Evolutionary conservation across 1,140 invertebrate genomes (phyloP), one percentile per base, ranked within the genome.

Genomic region (Drosophila jambulina): DNA sequence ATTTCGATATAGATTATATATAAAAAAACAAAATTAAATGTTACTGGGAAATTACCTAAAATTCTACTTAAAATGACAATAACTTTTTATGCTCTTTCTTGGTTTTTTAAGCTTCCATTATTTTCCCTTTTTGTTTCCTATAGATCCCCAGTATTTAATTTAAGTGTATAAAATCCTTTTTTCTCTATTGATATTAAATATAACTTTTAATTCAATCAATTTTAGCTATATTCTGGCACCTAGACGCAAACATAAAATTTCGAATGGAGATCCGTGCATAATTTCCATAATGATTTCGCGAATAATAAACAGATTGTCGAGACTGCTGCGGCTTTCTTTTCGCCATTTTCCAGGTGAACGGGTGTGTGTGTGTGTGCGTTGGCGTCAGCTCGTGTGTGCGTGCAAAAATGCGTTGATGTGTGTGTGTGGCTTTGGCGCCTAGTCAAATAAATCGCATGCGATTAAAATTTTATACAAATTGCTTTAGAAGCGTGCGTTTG

Each of bases 361-460:
- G n/a, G n/a, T 57, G 38, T 59, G 40, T 23, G 3, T 13, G 42
- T 46, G 58, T 62, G 49, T 57, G 42, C 25, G 25, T 68, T 43
- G 58, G 36, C 36, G 40, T 54, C 32, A 54, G 27, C 32, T 34
- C 43, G 21, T 59, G 36, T 79, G 75, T 29, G 21, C 32, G 54
- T 49, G 45, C 38, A 49, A 72, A 38, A 56, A 43, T 56, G 60
- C 23, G 63, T 29, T 36, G 27, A 17, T 42, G 21, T 15, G 43
- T 57, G 32, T 62, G 64, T 58, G n/a, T 10, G 45, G 54, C 65
- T 68, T 64, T 76, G 75, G 75, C 67, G 82, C 71, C 79, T 86
- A 77, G 72, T 77, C 78, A 74, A 87, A 87, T 80, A 80, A 87
- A 84, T 87, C 77, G 84, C 83, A 87, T 83, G 83, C 77, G 84